A percentile compares a stretch with the other conserved stretches of the same genome.
Evolutionary conservation across 2,888 invertebrate species (phyloP).

Genomic region (Drosophila longiperda): DNA sequence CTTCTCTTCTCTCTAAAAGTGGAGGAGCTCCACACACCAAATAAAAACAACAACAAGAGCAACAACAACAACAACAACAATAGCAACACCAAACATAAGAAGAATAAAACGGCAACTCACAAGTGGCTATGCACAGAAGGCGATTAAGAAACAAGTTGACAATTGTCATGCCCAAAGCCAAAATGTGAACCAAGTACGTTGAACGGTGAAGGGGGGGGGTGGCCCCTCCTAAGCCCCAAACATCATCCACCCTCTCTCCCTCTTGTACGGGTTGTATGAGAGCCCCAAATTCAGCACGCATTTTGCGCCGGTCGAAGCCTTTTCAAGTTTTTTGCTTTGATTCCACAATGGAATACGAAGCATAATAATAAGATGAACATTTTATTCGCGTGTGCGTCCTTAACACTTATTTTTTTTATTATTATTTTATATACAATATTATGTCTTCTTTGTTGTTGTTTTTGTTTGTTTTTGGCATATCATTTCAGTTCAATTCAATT

Average conservation of each 20-base stretch:
- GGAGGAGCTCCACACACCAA: conserved; percentile 35
- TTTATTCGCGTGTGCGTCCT: conserved; percentile 53
- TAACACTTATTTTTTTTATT: conserved; percentile 18
- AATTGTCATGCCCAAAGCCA: conserved; percentile 63
- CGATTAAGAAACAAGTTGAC: conserved; percentile 76
- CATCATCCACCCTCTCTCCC: not conserved
- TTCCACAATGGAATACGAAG: conserved; percentile 69
- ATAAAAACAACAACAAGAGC: conserved; percentile 21
- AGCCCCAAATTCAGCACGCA: conserved; percentile 50
- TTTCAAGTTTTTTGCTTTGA: conserved; percentile 70
- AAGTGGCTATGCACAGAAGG: conserved; percentile 68
- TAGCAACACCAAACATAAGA: conserved; percentile 11
- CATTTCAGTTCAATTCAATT: conserved; percentile 52
- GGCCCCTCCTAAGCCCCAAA: not conserved
- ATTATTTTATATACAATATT: conserved; percentile 8
- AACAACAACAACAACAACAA: not conserved
- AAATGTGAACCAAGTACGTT: conserved; percentile 9
- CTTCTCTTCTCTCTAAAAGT: not conserved
- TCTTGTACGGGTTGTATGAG: not conserved
- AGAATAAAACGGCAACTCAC: conserved; percentile 72
- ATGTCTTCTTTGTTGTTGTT: conserved; percentile 25
- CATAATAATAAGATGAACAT: conserved; percentile 77
- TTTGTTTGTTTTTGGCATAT: conserved; percentile 62
- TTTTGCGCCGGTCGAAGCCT: conserved; percentile 62
- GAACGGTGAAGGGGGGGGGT: not conserved